phyloP scores from a whole-genome alignment of 2,888 invertebrate species.

The Brenthis daphne region DNA sequence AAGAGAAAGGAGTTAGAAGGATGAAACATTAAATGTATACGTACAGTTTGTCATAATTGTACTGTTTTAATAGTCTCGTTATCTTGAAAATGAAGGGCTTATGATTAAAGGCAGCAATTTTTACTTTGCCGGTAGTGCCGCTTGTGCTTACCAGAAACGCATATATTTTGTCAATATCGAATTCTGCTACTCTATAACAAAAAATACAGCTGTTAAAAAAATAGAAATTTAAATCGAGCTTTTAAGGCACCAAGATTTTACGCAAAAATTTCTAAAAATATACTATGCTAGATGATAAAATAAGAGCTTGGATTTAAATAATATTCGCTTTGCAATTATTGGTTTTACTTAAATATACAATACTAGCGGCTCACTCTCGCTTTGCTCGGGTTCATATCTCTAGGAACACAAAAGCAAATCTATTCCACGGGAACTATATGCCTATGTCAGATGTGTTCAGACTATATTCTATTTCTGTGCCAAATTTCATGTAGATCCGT shows the following conservation, averaged over 20 bases:
- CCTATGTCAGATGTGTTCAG: too few relatives aligned
- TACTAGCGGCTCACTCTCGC: too few relatives aligned
- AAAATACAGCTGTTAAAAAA: neutral
- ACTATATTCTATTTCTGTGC: too few relatives aligned
- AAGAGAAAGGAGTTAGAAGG: too few relatives aligned
- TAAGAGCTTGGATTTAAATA: too few relatives aligned
- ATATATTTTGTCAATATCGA: slow-evolving; percentile 55
- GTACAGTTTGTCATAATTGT: slow-evolving; percentile 8
- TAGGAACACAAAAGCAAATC: too few relatives aligned
- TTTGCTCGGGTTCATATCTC: too few relatives aligned
- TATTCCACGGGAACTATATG: too few relatives aligned
- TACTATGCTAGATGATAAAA: too few relatives aligned
- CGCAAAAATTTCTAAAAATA: neutral
- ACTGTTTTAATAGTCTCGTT: slow-evolving; percentile 16
- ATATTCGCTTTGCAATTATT: neutral
- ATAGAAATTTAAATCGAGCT: neutral
- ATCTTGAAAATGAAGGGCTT: slow-evolving; percentile 37
- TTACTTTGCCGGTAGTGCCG: slow-evolving; percentile 61
- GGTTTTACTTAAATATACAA: neutral
- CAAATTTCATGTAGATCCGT: too few relatives aligned
- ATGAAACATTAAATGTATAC: neutral
- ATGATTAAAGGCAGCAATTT: slow-evolving; percentile 62
- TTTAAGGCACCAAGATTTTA: neutral
- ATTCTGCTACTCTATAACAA: slow-evolving; percentile 54
- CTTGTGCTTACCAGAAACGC: slow-evolving; percentile 61